Percentiles rank a stretch among this genome's conserved stretches.
Evolutionary conservation across 2,888 invertebrate species (phyloP).

Genomic region (Reticulitermes lucifugus): DNA sequence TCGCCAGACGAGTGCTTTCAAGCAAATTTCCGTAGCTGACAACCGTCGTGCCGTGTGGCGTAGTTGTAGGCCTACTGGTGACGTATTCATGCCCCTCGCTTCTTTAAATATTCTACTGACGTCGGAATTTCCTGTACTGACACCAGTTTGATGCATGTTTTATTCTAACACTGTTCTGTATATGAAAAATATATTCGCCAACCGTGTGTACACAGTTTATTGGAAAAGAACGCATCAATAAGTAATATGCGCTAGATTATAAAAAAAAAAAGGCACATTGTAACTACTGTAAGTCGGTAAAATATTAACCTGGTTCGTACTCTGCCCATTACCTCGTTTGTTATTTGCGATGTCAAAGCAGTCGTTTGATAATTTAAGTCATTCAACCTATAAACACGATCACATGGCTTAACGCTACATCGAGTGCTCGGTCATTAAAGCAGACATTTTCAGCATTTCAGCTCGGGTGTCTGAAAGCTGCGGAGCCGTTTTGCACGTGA

Average conservation of each 20-base stretch:
- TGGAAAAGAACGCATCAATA: background rate
- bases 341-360: background rate
- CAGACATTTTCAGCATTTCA: background rate
- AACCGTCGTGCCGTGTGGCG: background rate
- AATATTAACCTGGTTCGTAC: background rate
- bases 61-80: background rate
- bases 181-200: background rate
- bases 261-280: background rate
- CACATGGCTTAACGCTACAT: conserved; percentile 12
- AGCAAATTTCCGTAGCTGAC: background rate
- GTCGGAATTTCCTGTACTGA: background rate
- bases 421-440: background rate
- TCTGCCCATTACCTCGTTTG: background rate
- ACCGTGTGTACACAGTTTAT: background rate
- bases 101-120: background rate
- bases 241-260: background rate
- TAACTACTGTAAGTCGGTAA: background rate
- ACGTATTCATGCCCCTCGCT: background rate
- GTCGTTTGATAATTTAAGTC: conserved; percentile 4
- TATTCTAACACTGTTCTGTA: background rate
- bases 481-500: background rate
- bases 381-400: conserved; percentile 5
- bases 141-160: background rate
- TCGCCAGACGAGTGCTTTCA: background rate
- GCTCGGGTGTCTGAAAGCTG: background rate